Conservation (phyloP, 1,140 invertebrate genomes). For the Heliconius eleuchia region DNA sequence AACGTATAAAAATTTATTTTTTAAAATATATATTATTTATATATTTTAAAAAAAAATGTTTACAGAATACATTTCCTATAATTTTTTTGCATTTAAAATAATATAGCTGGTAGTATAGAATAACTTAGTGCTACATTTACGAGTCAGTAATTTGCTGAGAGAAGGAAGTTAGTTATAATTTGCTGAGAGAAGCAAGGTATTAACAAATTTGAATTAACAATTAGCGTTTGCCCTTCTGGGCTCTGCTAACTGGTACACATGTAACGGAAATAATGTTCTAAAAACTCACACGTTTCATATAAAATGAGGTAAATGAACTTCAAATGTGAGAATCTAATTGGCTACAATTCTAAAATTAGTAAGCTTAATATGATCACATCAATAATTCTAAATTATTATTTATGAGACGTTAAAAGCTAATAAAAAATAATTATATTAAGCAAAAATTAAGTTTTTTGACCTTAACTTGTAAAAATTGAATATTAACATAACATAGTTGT, state of each 20-base stretch:
- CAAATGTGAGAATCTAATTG: constrained; percentile 32
- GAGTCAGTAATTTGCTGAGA: neutral
- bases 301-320: constrained; percentile 41
- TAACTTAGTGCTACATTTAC: neutral
- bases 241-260: constrained; percentile 30
- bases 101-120: neutral
- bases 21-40: no score
- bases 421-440: neutral
- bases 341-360: constrained; percentile 13
- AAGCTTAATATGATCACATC: constrained; percentile 21
- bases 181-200: no score
- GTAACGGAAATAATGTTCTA: constrained; percentile 32
- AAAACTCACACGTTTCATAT: constrained; percentile 39
- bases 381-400: constrained; percentile 18
- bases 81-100: no score
- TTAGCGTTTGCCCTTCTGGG: constrained; percentile 29
- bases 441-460: constrained; percentile 14
- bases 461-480: neutral
- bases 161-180: neutral
- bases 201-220: neutral
- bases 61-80: no score
- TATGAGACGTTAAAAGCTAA: neutral
- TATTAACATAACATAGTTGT: neutral
- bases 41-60: no score
- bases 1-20: no score